These are phyloP conservation scores for Stenichneumon culpator DNA, from an alignment of 2,888 invertebrate genomes.

Conservation along the genomic window DNA sequence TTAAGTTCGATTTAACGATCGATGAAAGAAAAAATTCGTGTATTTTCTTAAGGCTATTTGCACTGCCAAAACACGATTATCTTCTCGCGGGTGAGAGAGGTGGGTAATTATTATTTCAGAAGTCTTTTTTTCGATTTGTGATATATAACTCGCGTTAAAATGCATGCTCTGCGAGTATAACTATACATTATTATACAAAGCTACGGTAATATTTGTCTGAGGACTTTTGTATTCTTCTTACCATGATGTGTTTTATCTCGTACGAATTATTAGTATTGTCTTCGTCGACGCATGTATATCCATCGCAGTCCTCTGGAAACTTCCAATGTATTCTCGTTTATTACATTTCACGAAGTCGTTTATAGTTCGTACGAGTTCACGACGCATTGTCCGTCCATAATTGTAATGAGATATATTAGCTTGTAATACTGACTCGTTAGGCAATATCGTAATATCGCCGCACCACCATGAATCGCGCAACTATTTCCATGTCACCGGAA, in stretches of 20 bases:
- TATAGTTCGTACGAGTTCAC: constrained; percentile 20
- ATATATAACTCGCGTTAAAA: constrained; percentile 67
- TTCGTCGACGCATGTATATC: constrained; percentile 25
- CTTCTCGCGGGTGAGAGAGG: neutral
- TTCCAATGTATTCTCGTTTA: constrained; percentile 53
- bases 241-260: constrained; percentile 17
- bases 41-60: constrained; percentile 29
- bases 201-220: constrained; percentile 35
- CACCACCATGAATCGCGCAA: constrained; percentile 13
- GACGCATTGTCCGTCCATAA: constrained; percentile 58
- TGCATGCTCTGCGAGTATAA: constrained; percentile 60
- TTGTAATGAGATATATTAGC: constrained; percentile 29
- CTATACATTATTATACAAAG: constrained; percentile 25
- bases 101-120: constrained; percentile 28
- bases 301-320: constrained; percentile 43
- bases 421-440: constrained; percentile 21
- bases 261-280: neutral
- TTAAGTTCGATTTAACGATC: constrained; percentile 40
- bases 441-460: constrained; percentile 31
- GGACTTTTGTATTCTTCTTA: constrained; percentile 34
- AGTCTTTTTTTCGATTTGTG: constrained; percentile 65
- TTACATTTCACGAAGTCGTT: constrained; percentile 30
- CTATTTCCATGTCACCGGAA: constrained; percentile 25
- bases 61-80: constrained; percentile 64
- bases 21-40: constrained; percentile 19